phyloP scores from a whole-genome alignment of 2,888 invertebrate species.

The Phengaris alcon region DNA sequence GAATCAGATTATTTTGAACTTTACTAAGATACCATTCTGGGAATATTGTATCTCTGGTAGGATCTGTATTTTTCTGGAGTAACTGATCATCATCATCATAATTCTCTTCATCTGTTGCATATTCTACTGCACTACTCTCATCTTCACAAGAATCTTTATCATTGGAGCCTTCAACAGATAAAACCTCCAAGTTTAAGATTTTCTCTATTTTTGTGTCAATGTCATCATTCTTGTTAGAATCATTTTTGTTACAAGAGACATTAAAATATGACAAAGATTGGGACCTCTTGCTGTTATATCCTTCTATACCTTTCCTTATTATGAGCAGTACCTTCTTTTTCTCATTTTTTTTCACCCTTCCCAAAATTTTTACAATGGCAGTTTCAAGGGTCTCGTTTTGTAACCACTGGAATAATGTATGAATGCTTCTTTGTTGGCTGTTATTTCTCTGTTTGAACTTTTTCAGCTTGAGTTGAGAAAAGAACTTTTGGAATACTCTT shows the following conservation, averaged over 20 bases:
- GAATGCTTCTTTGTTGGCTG: slow-evolving; percentile 84
- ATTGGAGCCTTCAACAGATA: slow-evolving; percentile 15
- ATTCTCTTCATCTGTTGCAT: slow-evolving; percentile 35
- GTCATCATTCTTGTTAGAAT: slow-evolving; percentile 29
- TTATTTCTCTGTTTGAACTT: slow-evolving; percentile 76
- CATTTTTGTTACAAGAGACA: slow-evolving; percentile 44
- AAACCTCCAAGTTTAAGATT: slow-evolving; percentile 38
- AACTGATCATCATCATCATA: slow-evolving; percentile 37
- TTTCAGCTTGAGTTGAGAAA: slow-evolving; percentile 80
- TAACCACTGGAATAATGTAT: slow-evolving; percentile 87
- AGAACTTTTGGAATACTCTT: slow-evolving; percentile 84
- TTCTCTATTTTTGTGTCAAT: slow-evolving; percentile 39
- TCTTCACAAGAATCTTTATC: slow-evolving; percentile 41
- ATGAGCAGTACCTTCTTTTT: slow-evolving; percentile 75
- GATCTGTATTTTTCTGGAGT: not conserved
- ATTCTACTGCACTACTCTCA: slow-evolving; percentile 34
- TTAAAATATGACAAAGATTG: slow-evolving; percentile 80
- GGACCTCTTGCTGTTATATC: slow-evolving; percentile 81
- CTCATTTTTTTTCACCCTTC: slow-evolving; percentile 77
- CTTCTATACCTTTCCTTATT: slow-evolving; percentile 81
- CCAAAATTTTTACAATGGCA: slow-evolving; percentile 83
- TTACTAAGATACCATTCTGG: slow-evolving; percentile 82
- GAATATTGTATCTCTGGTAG: slow-evolving; percentile 37
- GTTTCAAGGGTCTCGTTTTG: slow-evolving; percentile 83
- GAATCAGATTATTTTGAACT: slow-evolving; percentile 80